Evolutionary conservation across 2,113 vertebrate species (phyloP), one percentile per base, ranked within the genome.

Genomic region (Patagioenas fasciata): DNA sequence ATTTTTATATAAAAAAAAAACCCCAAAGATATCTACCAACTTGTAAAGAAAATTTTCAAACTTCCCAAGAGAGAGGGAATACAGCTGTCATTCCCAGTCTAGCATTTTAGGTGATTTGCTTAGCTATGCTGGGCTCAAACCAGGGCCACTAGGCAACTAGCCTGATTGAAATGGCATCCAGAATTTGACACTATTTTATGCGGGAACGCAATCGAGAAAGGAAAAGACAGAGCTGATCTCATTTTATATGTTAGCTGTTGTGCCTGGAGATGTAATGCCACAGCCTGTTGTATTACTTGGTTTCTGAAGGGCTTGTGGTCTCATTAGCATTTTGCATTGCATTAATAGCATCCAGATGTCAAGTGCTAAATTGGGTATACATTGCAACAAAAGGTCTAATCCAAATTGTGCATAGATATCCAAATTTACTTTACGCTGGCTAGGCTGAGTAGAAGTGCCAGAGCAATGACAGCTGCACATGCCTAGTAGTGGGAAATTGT

Each of bases 341-440:
- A 78, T 84, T 93, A 95, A 94, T 34, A 81, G 80, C 80, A 89
- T 67, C 69, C 94, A 95, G 75, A 89, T 93, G 86, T 84, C 94
- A 95, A 96, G 47, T 84, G 88, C 83, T 87, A 89, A 95, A 91
- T 34, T 0, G 2, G 4, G 29, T 92, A 4, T 34, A 56, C 25
- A 67, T 25, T 71, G 38, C 80, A 93, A 86, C 11, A 74, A 71
- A 84, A 89, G 48, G 34, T 74, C 69, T 84, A 74, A 88, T 64
- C 38, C 69, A 91, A 93, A 94, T 84, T 29, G 47, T 48, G 42
- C n/a, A 84, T 80, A 92, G 77, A 79, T 51, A 71, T 14, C 28
- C 38, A 56, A 84, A 91, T 77, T 44, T 78, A 20, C 56, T 77
- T 78, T 62, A 86, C 24, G 38, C 23, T 92, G 36, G 40, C 31